Evolutionary conservation across 2,113 vertebrate genomes (phyloP).

Genomic region (Columba livia): DNA sequence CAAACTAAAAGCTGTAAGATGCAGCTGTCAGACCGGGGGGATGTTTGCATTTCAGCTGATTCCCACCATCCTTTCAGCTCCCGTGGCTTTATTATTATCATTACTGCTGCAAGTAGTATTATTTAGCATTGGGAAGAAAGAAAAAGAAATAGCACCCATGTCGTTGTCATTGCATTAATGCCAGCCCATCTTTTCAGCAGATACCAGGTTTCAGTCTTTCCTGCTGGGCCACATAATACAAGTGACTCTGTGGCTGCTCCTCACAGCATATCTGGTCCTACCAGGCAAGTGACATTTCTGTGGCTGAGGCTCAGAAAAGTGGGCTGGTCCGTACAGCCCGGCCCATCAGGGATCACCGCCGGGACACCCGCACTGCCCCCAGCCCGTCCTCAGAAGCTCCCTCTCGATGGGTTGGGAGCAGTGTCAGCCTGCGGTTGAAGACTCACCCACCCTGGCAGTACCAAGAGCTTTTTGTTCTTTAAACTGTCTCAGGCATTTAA

Average conservation of each 20-base stretch:
- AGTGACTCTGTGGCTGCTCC: not conserved
- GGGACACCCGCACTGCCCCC: fast-evolving
- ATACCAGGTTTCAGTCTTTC: not conserved
- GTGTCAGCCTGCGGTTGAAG: fast-evolving
- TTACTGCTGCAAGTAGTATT: not conserved
- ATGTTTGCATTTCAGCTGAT: not conserved
- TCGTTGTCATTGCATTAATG: not conserved
- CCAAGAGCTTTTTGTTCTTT: slow-evolving; percentile 41
- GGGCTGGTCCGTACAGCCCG: fast-evolving
- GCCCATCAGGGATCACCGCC: not conserved
- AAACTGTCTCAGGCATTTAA: slow-evolving; percentile 24
- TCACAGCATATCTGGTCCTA: not conserved
- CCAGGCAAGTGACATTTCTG: not conserved
- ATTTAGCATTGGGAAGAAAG: not conserved
- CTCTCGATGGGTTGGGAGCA: not conserved
- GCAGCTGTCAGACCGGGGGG: not conserved
- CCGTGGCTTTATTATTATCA: not conserved
- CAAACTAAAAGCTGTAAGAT: not conserved
- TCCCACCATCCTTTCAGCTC: not conserved
- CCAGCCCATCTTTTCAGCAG: not conserved
- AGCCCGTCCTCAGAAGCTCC: not conserved
- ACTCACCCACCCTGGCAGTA: not conserved
- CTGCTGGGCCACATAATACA: not conserved
- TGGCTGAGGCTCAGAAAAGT: not conserved
- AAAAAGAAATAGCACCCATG: not conserved